These are phyloP conservation scores for Parauchenoglanis punctatus DNA, from an alignment of 2,797 vertebrate genomes.

Conservation along the genomic window DNA sequence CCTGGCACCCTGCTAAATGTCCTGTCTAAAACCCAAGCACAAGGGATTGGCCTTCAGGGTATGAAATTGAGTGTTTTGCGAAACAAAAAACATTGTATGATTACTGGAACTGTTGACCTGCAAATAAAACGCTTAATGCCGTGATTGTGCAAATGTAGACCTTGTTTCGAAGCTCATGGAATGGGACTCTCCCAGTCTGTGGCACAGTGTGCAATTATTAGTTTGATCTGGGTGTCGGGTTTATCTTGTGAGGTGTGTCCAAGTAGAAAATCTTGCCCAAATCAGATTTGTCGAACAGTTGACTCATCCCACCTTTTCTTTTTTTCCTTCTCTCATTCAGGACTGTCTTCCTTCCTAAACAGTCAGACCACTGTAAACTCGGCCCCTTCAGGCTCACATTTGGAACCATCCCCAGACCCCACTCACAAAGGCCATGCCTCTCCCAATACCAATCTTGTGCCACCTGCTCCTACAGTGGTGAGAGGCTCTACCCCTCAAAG, in stretches of 20 bases:
- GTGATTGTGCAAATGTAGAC: neutral
- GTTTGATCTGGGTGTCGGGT: neutral
- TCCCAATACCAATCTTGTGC: constrained; percentile 56
- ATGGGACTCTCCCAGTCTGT: too few species aligned
- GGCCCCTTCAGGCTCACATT: constrained; percentile 52
- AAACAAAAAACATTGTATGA: neutral
- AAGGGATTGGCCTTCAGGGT: constrained; percentile 81
- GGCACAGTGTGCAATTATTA: neutral
- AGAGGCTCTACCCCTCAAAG: constrained; percentile 65
- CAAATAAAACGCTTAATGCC: neutral
- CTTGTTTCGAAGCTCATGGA: neutral
- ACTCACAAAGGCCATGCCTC: constrained; percentile 46
- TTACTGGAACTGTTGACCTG: neutral
- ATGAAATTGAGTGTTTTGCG: constrained; percentile 54
- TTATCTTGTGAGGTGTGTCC: neutral
- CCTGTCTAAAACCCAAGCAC: constrained; percentile 87
- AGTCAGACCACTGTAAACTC: constrained; percentile 76
- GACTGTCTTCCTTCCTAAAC: constrained; percentile 83
- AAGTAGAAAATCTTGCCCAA: neutral
- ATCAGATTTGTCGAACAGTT: neutral
- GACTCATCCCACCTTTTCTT: neutral
- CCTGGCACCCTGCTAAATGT: constrained; percentile 87
- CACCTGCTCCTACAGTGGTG: constrained; percentile 58
- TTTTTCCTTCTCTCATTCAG: constrained; percentile 66
- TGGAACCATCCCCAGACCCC: constrained; percentile 55